Evolutionary conservation across 2,113 vertebrate species (phyloP).

Genomic region (Grammomys dolichurus): DNA sequence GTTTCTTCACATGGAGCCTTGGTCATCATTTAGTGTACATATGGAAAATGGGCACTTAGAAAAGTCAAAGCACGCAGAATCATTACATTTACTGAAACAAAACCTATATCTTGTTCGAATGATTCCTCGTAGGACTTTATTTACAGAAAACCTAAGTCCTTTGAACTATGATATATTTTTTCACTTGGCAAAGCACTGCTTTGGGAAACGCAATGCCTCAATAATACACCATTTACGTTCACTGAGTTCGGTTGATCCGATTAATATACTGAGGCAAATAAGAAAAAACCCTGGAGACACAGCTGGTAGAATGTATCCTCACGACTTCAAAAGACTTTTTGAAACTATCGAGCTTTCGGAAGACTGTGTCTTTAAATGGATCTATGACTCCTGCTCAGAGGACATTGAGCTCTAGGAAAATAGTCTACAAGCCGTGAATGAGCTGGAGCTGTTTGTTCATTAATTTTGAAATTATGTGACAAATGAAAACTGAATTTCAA

Average conservation of each 20-base stretch:
- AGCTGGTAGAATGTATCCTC: constrained; percentile 88
- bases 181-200: constrained; percentile 94
- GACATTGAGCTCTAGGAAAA: constrained; percentile 69
- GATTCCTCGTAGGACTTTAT: constrained; percentile 91
- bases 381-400: constrained; percentile 89
- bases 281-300: constrained; percentile 82
- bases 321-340: constrained; percentile 92
- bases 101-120: constrained; percentile 93
- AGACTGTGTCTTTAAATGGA: constrained; percentile 90
- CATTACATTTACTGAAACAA: not conserved
- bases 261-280: constrained; percentile 84
- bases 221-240: constrained; percentile 90
- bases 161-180: constrained; percentile 90
- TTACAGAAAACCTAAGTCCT: constrained; percentile 89
- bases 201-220: constrained; percentile 89
- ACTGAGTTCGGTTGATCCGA: constrained; percentile 88
- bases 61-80: not conserved
- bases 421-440: constrained; percentile 19
- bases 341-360: constrained; percentile 90
- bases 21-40: no score
- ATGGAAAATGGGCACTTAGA: no score
- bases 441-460: constrained; percentile 37
- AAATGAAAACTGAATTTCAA: constrained; percentile 61
- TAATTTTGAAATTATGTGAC: constrained; percentile 68
- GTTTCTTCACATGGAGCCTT: constrained; percentile 90